phyloP scores from a whole-genome alignment of 1,140 invertebrate species.

The Agrilus planipennis region DNA sequence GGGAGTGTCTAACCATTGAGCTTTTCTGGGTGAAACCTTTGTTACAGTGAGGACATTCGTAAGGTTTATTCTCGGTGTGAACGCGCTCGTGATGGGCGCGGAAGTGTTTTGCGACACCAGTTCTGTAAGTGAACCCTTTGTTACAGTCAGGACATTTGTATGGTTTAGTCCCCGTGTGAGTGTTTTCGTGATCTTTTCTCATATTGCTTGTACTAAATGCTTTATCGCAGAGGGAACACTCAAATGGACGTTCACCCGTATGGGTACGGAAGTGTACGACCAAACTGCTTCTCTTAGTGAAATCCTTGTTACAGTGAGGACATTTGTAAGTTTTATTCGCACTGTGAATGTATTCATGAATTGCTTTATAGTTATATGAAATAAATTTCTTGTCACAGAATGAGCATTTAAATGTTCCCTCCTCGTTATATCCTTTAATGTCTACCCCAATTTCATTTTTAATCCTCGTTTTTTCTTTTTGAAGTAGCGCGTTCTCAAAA shows the following conservation, averaged over 20 bases:
- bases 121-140: not conserved
- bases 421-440: too few species aligned
- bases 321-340: constrained; percentile 37
- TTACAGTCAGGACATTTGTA: not conserved
- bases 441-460: too few species aligned
- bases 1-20: constrained; percentile 36
- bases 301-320: constrained; percentile 44
- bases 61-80: constrained; percentile 37
- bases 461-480: too few species aligned
- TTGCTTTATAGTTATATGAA: not conserved
- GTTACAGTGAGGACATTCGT: constrained; percentile 40
- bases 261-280: constrained; percentile 60
- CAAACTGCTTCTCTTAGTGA: constrained; percentile 52
- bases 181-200: constrained; percentile 42
- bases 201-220: constrained; percentile 10
- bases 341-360: constrained; percentile 47
- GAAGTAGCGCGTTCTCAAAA: too few species aligned
- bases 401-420: constrained; percentile 1
- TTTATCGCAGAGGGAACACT: constrained; percentile 58
- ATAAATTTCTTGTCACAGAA: constrained; percentile 4
- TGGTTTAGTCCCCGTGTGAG: constrained; percentile 40
- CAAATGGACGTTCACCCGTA: constrained; percentile 56
- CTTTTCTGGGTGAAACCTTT: not conserved
- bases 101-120: not conserved
- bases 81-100: not conserved